Conservation (phyloP, 2,888 invertebrate genomes). For the Sisyra nigra region DNA sequence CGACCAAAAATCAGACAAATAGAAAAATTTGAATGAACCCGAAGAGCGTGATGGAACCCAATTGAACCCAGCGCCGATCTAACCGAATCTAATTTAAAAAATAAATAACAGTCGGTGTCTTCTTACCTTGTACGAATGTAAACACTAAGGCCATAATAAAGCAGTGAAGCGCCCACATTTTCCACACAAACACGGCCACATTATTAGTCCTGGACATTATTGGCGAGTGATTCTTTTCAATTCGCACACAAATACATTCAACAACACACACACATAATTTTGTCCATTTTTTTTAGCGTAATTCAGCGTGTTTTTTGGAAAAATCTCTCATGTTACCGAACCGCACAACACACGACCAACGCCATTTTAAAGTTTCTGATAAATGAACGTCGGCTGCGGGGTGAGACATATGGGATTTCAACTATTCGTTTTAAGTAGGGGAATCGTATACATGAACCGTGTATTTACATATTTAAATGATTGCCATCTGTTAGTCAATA, state of each 20-base stretch:
- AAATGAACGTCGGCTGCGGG: background rate
- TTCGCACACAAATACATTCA: conserved; percentile 1
- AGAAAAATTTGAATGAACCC: too few species aligned
- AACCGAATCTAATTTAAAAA: too few species aligned
- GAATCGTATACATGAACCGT: background rate
- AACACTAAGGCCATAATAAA: conserved; percentile 5
- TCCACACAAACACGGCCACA: conserved; percentile 1
- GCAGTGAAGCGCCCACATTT: conserved; percentile 4
- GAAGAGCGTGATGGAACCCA: too few species aligned
- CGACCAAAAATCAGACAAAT: too few species aligned
- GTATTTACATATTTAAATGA: too few species aligned
- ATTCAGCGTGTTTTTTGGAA: background rate
- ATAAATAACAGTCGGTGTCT: background rate
- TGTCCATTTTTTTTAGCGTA: conserved; percentile 3
- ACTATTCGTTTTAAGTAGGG: background rate
- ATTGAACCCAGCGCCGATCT: too few species aligned
- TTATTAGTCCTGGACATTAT: conserved; percentile 7
- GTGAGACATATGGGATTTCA: background rate
- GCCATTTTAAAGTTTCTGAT: conserved; percentile 8
- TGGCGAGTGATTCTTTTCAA: background rate
- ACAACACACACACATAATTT: background rate
- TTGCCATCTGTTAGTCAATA: too few species aligned
- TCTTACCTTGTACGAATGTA: conserved; percentile 8
- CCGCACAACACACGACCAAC: background rate
- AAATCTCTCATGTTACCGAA: conserved; percentile 2